Evolutionary conservation across 2,113 vertebrate genomes (phyloP).

Genomic region (Xenotilapia leptura): DNA sequence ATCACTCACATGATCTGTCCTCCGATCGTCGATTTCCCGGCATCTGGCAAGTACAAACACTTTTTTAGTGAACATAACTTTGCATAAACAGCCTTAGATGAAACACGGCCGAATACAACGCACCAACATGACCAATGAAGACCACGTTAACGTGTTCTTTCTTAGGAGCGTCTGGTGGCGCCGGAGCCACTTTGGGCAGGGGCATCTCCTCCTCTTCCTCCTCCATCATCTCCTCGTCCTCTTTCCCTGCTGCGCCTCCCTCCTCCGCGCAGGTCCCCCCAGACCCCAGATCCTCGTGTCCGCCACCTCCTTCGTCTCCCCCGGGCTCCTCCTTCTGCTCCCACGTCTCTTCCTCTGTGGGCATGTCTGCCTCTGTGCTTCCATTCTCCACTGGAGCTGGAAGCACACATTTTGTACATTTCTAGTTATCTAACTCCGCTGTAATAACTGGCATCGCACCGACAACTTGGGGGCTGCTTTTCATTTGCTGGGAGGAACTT

Average conservation of each 20-base stretch:
- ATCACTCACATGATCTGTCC: constrained; percentile 96
- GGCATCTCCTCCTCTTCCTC: constrained; percentile 95
- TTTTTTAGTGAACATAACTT: neutral
- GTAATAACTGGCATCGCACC: neutral
- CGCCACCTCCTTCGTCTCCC: constrained; percentile 76
- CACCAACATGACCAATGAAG: constrained; percentile 97
- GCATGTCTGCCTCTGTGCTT: constrained; percentile 85
- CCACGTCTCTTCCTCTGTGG: constrained; percentile 85
- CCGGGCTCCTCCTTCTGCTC: constrained; percentile 91
- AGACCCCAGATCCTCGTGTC: constrained; percentile 55
- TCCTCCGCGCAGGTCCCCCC: constrained; percentile 71
- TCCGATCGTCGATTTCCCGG: constrained; percentile 98
- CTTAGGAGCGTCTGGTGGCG: constrained; percentile 87
- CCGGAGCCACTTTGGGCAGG: constrained; percentile 81
- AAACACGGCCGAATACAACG: constrained; percentile 32
- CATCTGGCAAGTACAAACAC: constrained; percentile 69
- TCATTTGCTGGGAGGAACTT: neutral
- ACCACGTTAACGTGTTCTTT: constrained; percentile 98
- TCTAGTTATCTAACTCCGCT: neutral
- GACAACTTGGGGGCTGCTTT: neutral
- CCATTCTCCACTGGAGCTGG: constrained; percentile 88
- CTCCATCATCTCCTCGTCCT: constrained; percentile 66
- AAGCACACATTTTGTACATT: neutral
- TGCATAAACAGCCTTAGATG: neutral
- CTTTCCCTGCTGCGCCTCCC: constrained; percentile 43